These are phyloP conservation scores for Mallateleia sp. DNA, from an alignment of 2,888 invertebrate genomes.

Conservation along the genomic window DNA sequence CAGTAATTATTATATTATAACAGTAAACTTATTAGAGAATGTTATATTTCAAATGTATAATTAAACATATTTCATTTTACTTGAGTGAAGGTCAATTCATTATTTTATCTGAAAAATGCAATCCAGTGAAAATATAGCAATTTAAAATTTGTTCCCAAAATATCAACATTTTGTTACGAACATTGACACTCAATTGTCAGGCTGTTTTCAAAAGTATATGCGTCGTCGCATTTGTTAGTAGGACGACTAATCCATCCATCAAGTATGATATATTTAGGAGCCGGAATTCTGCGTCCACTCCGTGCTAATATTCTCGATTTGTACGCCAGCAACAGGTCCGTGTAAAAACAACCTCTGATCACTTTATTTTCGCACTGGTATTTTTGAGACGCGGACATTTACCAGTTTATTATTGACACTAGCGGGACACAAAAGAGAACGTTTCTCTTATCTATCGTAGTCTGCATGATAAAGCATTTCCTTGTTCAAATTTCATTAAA, in stretches of 20 bases:
- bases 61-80: too few species aligned
- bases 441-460: background rate
- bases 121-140: too few species aligned
- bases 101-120: too few species aligned
- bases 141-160: too few species aligned
- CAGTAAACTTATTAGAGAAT: too few species aligned
- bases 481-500: too few species aligned
- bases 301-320: slow-evolving; percentile 35
- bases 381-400: slow-evolving; percentile 26
- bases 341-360: slow-evolving; percentile 24
- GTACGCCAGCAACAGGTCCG: slow-evolving; percentile 30
- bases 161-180: too few species aligned
- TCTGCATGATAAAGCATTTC: too few species aligned
- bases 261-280: slow-evolving; percentile 39
- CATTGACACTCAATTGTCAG: too few species aligned
- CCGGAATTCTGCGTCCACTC: background rate
- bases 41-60: too few species aligned
- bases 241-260: slow-evolving; percentile 22
- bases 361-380: slow-evolving; percentile 39
- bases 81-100: too few species aligned
- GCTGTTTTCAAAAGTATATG: background rate
- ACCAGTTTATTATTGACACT: slow-evolving; percentile 24
- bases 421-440: slow-evolving; percentile 1
- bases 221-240: slow-evolving; percentile 25
- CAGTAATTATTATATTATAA: too few species aligned